These are phyloP conservation scores for Tokudaia muenninki DNA, from an alignment of 2,797 vertebrate species.

Conservation along the genomic window DNA sequence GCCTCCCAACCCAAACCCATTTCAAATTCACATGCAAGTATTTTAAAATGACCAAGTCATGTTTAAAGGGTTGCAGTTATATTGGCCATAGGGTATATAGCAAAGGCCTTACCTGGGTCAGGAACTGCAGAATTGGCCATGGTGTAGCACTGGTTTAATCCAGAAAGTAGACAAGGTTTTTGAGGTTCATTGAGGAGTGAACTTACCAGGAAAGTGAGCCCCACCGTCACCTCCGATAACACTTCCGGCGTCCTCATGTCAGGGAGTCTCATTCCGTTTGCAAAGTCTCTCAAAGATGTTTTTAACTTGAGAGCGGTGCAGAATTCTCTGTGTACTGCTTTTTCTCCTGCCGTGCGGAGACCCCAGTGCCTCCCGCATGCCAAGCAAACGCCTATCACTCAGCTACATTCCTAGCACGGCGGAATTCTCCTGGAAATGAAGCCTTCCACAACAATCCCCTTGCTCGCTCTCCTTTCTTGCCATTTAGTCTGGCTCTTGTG, in stretches of 20 bases:
- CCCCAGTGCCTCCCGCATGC: not conserved
- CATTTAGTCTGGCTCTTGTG: not conserved
- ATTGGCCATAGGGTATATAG: not conserved
- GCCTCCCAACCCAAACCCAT: not conserved
- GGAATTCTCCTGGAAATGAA: not conserved
- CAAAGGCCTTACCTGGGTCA: not conserved
- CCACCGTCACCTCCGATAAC: not conserved
- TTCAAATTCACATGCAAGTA: not conserved
- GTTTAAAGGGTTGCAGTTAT: not conserved
- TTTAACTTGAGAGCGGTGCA: not conserved
- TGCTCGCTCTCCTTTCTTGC: not conserved
- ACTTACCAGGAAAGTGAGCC: not conserved
- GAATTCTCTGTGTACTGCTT: not conserved
- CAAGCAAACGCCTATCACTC: not conserved
- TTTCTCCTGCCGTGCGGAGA: not conserved
- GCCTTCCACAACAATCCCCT: not conserved
- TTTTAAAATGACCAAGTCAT: not conserved
- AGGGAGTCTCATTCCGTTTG: not conserved
- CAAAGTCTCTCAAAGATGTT: not conserved
- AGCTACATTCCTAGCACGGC: not conserved
- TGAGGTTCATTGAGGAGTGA: not conserved
- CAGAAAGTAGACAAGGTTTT: not conserved
- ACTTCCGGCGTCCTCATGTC: not conserved
- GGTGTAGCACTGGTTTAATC: constrained; percentile 36
- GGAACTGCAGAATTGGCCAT: not conserved